These are phyloP conservation scores for Calypte anna DNA, from an alignment of 2,113 vertebrate species.

Conservation along the genomic window DNA sequence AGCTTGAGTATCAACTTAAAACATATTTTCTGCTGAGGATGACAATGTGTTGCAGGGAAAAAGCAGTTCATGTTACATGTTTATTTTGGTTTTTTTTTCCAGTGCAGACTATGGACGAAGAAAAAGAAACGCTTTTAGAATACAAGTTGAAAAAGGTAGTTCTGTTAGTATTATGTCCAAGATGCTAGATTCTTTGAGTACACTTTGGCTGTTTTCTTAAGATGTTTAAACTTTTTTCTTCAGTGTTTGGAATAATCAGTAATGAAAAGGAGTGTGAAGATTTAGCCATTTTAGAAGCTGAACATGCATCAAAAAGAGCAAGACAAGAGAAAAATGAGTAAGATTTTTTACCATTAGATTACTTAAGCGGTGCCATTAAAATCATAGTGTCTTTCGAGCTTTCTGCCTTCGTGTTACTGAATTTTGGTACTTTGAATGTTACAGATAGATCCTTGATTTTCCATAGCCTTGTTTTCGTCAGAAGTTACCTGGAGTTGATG, in stretches of 20 bases:
- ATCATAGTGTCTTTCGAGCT: background rate
- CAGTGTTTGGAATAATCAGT: conserved; percentile 84
- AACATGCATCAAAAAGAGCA: conserved; percentile 87
- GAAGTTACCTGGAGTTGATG: background rate
- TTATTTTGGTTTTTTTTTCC: background rate
- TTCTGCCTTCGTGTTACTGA: background rate
- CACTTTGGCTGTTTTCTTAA: background rate
- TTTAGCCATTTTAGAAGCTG: conserved; percentile 79
- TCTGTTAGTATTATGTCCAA: background rate
- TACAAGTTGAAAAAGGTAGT: conserved; percentile 93
- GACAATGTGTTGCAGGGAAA: accelerated
- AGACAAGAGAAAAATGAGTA: conserved; percentile 82
- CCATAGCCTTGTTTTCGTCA: background rate
- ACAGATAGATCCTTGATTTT: background rate
- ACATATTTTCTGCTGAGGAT: background rate
- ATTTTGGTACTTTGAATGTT: background rate
- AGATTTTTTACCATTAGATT: background rate
- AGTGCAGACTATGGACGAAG: conserved; percentile 92
- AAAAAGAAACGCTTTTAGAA: conserved; percentile 92
- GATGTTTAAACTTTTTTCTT: background rate
- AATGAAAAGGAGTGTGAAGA: conserved; percentile 76
- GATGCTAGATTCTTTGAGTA: background rate
- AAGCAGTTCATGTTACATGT: background rate
- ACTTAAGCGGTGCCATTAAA: background rate
- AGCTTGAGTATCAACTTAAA: background rate